Evolutionary conservation across 2,113 vertebrate species (phyloP).

Genomic region (Aegithalos caudatus): DNA sequence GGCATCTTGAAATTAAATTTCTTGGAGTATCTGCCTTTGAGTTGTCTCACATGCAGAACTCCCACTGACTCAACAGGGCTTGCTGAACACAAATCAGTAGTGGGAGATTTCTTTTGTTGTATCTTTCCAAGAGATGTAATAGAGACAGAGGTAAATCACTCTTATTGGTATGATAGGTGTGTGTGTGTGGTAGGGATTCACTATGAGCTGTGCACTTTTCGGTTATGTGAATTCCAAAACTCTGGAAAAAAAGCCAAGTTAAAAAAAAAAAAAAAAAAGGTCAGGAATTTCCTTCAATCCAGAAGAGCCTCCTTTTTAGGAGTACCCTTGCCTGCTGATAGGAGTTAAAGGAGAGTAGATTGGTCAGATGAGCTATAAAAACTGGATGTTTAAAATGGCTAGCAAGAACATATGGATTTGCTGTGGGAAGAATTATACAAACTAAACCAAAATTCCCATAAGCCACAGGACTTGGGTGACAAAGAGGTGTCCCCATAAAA

Average conservation of each 20-base stretch:
- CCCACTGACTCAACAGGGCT: not conserved
- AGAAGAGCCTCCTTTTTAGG: not conserved
- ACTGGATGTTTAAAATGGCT: not conserved
- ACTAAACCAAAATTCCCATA: not conserved
- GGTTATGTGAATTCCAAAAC: not conserved
- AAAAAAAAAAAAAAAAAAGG: not conserved
- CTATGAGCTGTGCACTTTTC: not conserved
- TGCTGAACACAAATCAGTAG: not conserved
- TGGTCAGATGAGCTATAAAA: not conserved
- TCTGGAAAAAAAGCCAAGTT: not conserved
- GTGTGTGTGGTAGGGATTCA: not conserved
- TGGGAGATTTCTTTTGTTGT: not conserved
- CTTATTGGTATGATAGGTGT: not conserved
- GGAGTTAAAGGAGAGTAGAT: not conserved
- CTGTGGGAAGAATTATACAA: not conserved
- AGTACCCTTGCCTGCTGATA: not conserved
- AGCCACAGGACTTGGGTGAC: not conserved
- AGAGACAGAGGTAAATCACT: not conserved
- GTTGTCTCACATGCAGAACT: not conserved
- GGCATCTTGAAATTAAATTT: conserved; percentile 17
- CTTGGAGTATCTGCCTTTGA: not conserved
- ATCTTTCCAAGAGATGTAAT: not conserved
- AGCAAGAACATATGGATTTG: not conserved
- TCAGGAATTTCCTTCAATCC: not conserved
- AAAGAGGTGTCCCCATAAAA: not conserved